These are phyloP conservation scores for Malthinus flaveolus DNA, from an alignment of 2,888 invertebrate species.

Conservation along the genomic window DNA sequence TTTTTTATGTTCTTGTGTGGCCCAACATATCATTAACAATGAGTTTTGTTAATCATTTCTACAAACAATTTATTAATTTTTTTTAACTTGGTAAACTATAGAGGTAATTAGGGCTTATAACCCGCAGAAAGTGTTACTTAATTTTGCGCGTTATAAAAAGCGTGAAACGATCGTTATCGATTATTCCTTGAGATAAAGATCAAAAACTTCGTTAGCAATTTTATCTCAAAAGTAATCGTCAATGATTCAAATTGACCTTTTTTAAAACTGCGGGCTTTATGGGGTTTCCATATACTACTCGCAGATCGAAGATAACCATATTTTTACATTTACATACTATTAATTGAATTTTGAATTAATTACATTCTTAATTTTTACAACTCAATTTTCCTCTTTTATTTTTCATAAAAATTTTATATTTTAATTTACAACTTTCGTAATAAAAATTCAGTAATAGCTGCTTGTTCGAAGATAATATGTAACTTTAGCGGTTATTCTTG, in stretches of 20 bases:
- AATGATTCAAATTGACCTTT: not conserved
- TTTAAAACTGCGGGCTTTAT: not conserved
- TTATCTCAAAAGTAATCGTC: not conserved
- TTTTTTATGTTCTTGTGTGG: slow-evolving; percentile 1
- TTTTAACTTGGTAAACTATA: not conserved
- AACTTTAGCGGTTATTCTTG: slow-evolving; percentile 1
- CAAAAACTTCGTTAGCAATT: not conserved
- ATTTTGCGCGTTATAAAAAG: not conserved
- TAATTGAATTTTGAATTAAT: not conserved
- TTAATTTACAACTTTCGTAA: not conserved
- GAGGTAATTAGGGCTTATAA: not conserved
- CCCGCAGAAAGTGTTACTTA: not conserved
- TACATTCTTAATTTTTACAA: not conserved
- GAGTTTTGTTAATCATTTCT: not conserved
- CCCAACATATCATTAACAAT: not conserved
- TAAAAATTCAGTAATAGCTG: not conserved
- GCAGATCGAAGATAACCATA: slow-evolving; percentile 1
- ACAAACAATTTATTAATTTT: not conserved
- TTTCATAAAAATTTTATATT: too few relatives aligned
- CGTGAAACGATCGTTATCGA: not conserved
- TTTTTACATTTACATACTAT: not conserved
- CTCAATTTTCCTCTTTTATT: too few relatives aligned
- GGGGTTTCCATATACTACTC: not conserved
- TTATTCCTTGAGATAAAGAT: slow-evolving; percentile 4
- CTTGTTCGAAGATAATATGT: not conserved